A percentile compares a stretch with the other conserved stretches of the same genome.
phyloP scores from a whole-genome alignment of 2,797 vertebrate genomes.

The Margarornis squamiger region DNA sequence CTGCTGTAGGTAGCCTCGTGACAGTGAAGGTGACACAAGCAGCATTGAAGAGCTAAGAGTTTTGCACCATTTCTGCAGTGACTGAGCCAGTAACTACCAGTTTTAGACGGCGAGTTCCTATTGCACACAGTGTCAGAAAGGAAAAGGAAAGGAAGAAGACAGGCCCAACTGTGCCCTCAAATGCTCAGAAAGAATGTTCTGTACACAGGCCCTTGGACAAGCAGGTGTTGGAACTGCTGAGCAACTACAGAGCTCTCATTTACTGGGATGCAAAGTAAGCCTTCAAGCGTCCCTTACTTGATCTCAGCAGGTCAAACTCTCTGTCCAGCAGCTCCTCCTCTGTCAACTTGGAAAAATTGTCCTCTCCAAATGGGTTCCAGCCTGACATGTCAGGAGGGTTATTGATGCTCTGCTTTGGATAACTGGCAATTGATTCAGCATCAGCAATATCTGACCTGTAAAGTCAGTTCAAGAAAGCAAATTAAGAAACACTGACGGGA shows the following conservation, averaged over 20 bases:
- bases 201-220: conserved; percentile 28
- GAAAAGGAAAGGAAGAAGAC: conserved; percentile 8
- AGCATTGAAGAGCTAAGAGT: conserved; percentile 14
- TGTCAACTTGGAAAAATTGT: conserved; percentile 96
- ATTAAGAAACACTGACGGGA: not conserved
- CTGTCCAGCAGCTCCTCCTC: conserved; percentile 97
- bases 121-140: not conserved
- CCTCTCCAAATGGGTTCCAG: conserved; percentile 98
- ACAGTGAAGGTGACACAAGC: conserved; percentile 29
- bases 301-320: conserved; percentile 97
- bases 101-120: conserved; percentile 32
- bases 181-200: conserved; percentile 74
- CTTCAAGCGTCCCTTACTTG: conserved; percentile 91
- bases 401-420: conserved; percentile 80
- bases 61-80: conserved; percentile 11
- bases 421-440: conserved; percentile 74
- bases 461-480: conserved; percentile 6
- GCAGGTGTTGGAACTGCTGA: conserved; percentile 62
- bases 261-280: conserved; percentile 84
- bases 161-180: conserved; percentile 74
- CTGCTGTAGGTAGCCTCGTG: conserved; percentile 33
- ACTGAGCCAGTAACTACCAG: conserved; percentile 28
- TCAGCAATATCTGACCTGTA: conserved; percentile 78
- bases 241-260: conserved; percentile 55
- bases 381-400: conserved; percentile 95